Percentiles rank a stretch among this genome's conserved stretches.
Evolutionary conservation across 2,888 invertebrate species (phyloP).

Genomic region (Rhamnusium bicolor): DNA sequence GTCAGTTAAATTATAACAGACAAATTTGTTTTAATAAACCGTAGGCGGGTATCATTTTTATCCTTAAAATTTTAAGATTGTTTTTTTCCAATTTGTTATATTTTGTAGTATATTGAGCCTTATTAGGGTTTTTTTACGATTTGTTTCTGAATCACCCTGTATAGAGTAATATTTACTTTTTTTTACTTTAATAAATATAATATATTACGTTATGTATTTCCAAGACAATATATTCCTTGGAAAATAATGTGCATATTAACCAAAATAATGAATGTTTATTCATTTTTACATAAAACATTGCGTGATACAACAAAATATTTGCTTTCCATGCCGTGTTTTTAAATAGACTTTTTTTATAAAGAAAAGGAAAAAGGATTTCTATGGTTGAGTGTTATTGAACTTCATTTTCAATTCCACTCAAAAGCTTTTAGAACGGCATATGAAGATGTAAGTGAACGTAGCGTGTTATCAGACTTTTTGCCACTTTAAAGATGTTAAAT

Average conservation of each 20-base stretch:
- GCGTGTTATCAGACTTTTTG: slow-evolving; percentile 17
- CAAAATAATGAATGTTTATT: neutral
- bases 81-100: no score
- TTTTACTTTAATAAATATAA: no score
- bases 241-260: neutral
- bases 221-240: neutral
- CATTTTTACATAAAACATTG: neutral
- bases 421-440: slow-evolving; percentile 22
- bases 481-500: slow-evolving; percentile 14
- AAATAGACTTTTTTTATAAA: neutral
- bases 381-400: slow-evolving; percentile 31
- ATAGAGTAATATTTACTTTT: no score
- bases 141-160: no score
- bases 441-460: slow-evolving; percentile 15
- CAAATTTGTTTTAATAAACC: no score
- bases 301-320: neutral
- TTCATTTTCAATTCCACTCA: slow-evolving; percentile 25
- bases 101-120: no score
- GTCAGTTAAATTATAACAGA: no score
- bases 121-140: no score
- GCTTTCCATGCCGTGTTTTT: neutral
- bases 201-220: no score
- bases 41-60: no score
- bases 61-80: no score
- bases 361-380: neutral